phyloP scores from a whole-genome alignment of 2,797 vertebrate species.

The Periophthalmus magnuspinnatus region DNA sequence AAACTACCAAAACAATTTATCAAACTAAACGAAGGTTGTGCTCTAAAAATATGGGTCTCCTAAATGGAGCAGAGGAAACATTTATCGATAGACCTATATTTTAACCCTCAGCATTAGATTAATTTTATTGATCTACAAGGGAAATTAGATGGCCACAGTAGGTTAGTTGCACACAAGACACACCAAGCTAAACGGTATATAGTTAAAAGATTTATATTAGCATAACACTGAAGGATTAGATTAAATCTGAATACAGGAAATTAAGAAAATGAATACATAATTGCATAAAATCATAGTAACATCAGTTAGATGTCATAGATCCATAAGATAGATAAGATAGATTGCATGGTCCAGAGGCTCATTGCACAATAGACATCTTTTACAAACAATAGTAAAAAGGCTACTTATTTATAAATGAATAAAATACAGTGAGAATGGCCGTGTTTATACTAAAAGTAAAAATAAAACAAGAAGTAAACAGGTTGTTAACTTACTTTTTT shows the following conservation, averaged over 20 bases:
- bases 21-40: background rate
- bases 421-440: background rate
- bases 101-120: slow-evolving; percentile 4
- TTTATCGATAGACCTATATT: slow-evolving; percentile 4
- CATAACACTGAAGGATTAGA: background rate
- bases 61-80: background rate
- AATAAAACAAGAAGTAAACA: background rate
- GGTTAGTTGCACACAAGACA: background rate
- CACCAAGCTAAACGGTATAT: background rate
- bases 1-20: background rate
- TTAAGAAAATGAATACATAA: background rate
- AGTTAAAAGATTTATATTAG: background rate
- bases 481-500: slow-evolving; percentile 29
- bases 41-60: background rate
- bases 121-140: slow-evolving; percentile 1
- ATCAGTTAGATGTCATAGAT: background rate
- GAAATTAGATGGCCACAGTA: background rate
- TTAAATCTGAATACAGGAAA: background rate
- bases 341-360: background rate
- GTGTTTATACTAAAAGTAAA: background rate
- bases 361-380: background rate
- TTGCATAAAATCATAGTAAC: too few species aligned
- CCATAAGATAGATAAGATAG: background rate
- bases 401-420: background rate
- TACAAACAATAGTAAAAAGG: background rate